A percentile compares a stretch with the other conserved stretches of the same genome.
phyloP scores from a whole-genome alignment of 2,888 invertebrate species.

The Acronicta aceris region DNA sequence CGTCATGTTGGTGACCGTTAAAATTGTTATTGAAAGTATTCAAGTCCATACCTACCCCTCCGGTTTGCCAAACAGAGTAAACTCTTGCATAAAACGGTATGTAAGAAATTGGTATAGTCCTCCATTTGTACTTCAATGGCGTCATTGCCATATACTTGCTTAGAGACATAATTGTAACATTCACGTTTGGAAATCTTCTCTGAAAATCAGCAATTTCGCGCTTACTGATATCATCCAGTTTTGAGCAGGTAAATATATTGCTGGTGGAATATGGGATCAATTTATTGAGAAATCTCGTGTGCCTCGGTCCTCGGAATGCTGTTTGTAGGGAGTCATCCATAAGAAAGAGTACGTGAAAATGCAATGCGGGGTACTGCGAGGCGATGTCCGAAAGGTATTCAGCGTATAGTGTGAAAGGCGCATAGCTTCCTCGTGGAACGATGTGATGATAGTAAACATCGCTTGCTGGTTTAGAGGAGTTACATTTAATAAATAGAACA shows the following conservation, averaged over 20 bases:
- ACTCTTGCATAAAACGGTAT: constrained; percentile 86
- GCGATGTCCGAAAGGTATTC: constrained; percentile 76
- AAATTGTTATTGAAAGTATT: constrained; percentile 65
- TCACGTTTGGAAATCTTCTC: constrained; percentile 77
- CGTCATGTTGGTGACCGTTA: constrained; percentile 57
- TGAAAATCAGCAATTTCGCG: constrained; percentile 70
- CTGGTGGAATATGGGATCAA: constrained; percentile 59
- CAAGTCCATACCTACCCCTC: constrained; percentile 84
- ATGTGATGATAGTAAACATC: constrained; percentile 78
- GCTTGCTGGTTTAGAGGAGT: constrained; percentile 67
- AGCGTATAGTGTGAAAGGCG: constrained; percentile 68
- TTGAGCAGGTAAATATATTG: constrained; percentile 45
- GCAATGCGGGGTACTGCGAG: constrained; percentile 68
- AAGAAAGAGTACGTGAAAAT: constrained; percentile 76
- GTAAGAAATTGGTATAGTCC: constrained; percentile 76
- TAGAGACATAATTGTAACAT: constrained; percentile 74
- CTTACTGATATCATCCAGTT: constrained; percentile 62
- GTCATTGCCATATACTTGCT: constrained; percentile 84
- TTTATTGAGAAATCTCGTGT: constrained; percentile 66
- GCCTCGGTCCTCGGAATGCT: constrained; percentile 56
- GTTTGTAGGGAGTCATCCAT: constrained; percentile 71
- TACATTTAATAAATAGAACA: constrained; percentile 69
- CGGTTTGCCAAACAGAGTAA: constrained; percentile 87
- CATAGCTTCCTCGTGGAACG: constrained; percentile 62
- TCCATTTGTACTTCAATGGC: constrained; percentile 85